Conservation (phyloP, 2,888 invertebrate species). For the Holacanthella duospinosa region DNA sequence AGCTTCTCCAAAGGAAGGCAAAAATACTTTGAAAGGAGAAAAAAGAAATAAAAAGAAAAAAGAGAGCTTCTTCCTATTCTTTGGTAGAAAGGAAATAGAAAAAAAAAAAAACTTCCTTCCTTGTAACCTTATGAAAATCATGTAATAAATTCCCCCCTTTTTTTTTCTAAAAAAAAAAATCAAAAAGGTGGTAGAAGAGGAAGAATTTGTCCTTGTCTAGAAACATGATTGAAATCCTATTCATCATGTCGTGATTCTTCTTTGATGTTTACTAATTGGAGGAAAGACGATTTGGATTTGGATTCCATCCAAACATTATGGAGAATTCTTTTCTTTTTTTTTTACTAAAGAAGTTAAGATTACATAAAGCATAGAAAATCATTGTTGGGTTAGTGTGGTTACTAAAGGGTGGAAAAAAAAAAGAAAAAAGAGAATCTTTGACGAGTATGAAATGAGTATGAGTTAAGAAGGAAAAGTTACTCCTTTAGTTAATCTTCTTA, state of each 20-base stretch:
- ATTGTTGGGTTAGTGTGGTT: neutral
- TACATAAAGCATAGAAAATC: neutral
- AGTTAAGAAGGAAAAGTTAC: neutral
- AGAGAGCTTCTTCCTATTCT: neutral
- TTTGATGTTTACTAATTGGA: constrained; percentile 6
- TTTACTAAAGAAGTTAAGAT: neutral
- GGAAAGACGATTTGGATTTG: neutral
- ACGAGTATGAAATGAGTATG: neutral
- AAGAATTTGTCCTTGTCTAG: neutral
- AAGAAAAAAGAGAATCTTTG: neutral
- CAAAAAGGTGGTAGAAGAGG: too few relatives aligned
- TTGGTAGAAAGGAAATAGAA: neutral
- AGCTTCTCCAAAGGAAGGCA: neutral
- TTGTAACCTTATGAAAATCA: neutral
- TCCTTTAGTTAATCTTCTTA: constrained; percentile 1
- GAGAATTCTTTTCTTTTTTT: too few relatives aligned
- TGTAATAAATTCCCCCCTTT: too few relatives aligned
- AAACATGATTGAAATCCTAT: neutral
- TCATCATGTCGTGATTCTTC: neutral
- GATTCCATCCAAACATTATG: neutral
- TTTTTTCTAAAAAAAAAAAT: too few relatives aligned
- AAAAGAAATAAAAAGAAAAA: neutral
- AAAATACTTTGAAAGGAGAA: neutral
- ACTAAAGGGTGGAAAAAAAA: neutral
- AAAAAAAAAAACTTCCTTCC: neutral